Conservation (phyloP, 2,113 vertebrate genomes). For the Leptobrachium leishanense region DNA sequence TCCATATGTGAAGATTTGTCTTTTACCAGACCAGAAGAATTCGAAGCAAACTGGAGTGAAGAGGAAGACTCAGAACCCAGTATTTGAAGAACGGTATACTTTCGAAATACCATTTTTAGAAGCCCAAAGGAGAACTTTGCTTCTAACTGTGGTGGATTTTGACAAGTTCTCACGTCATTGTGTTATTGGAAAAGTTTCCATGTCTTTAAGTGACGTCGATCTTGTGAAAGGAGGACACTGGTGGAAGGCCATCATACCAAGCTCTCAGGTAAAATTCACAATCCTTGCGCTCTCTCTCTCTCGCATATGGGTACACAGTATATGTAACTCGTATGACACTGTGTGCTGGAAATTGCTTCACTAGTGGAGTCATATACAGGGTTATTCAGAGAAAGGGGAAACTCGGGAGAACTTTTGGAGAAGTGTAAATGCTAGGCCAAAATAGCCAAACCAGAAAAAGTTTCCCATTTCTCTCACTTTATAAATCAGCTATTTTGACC, state of each 20-base stretch:
- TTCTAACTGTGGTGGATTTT: slow-evolving; percentile 84
- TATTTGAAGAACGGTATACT: slow-evolving; percentile 88
- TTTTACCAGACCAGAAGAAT: slow-evolving; percentile 89
- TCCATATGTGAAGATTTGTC: slow-evolving; percentile 87
- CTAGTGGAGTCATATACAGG: background rate
- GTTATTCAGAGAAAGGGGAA: too few species aligned
- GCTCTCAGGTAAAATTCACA: slow-evolving; percentile 77
- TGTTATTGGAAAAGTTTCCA: slow-evolving; percentile 83
- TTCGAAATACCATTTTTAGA: slow-evolving; percentile 87
- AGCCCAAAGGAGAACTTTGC: slow-evolving; percentile 85
- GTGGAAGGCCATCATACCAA: slow-evolving; percentile 89
- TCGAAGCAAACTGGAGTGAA: slow-evolving; percentile 88
- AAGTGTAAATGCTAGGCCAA: too few species aligned
- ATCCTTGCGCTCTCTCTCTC: background rate
- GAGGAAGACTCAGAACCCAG: slow-evolving; percentile 84
- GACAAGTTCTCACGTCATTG: slow-evolving; percentile 90
- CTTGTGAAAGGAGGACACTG: slow-evolving; percentile 89
- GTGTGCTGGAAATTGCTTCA: background rate
- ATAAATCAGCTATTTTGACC: too few species aligned
- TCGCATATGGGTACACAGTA: too few species aligned
- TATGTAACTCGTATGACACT: too few species aligned
- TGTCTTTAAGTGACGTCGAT: slow-evolving; percentile 82
- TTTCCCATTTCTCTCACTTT: too few species aligned
- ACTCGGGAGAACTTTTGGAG: too few species aligned
- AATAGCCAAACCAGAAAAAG: too few species aligned